These are phyloP conservation scores for Tetropium fuscum DNA, from an alignment of 2,888 invertebrate genomes.

Conservation along the genomic window DNA sequence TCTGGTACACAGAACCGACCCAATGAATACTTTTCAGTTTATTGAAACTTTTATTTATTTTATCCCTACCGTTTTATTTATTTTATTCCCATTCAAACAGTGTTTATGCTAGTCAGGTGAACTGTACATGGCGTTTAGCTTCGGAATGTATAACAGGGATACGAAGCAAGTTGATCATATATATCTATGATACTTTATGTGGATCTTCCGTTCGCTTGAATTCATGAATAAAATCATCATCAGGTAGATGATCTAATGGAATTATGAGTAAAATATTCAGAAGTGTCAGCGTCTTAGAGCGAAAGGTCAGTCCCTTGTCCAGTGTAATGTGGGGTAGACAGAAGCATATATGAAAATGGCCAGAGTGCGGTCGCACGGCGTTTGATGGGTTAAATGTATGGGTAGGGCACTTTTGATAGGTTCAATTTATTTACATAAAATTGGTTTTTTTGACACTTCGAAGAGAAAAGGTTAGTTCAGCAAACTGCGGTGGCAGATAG, in stretches of 20 bases:
- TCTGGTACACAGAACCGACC: too few relatives aligned
- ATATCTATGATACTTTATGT: slow-evolving; percentile 26
- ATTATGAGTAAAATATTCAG: slow-evolving; percentile 49
- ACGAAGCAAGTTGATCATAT: slow-evolving; percentile 12
- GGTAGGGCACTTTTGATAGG: too few relatives aligned
- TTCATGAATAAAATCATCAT: slow-evolving; percentile 42
- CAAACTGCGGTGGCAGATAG: too few relatives aligned
- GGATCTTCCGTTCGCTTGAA: slow-evolving; percentile 31
- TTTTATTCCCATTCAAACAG: too few relatives aligned
- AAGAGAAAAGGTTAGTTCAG: too few relatives aligned
- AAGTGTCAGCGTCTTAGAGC: slow-evolving; percentile 45
- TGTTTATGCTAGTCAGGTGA: too few relatives aligned
- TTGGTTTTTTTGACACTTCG: too few relatives aligned
- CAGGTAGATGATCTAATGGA: slow-evolving; percentile 44
- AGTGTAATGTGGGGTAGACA: slow-evolving; percentile 29
- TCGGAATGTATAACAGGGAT: background rate
- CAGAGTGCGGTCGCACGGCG: slow-evolving; percentile 20
- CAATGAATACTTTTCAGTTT: too few relatives aligned
- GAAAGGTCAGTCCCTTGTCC: slow-evolving; percentile 41
- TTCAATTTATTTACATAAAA: too few relatives aligned
- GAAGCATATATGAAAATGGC: slow-evolving; percentile 26
- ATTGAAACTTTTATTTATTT: too few relatives aligned
- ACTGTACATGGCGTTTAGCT: too few relatives aligned
- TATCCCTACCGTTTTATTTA: too few relatives aligned
- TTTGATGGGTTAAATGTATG: slow-evolving; percentile 26